phyloP scores from a whole-genome alignment of 2,888 invertebrate genomes.

The Clepsis dumicolana region DNA sequence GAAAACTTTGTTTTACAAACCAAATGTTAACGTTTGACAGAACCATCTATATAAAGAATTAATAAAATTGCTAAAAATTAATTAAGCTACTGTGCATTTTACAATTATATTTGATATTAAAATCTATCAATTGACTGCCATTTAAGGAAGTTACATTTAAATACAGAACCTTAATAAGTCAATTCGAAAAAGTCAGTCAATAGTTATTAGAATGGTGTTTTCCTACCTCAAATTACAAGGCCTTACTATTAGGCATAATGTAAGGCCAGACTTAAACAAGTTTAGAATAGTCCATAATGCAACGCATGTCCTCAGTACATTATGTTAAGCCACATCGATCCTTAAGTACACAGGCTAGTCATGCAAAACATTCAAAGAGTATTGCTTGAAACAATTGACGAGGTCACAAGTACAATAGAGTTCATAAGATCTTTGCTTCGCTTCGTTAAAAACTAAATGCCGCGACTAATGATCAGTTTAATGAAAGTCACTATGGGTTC shows the following conservation, averaged over 20 bases:
- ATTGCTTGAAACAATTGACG: constrained; percentile 40
- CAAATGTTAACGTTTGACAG: constrained; percentile 29
- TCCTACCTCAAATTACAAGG: constrained; percentile 61
- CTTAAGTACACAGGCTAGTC: constrained; percentile 40
- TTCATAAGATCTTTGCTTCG: constrained; percentile 38
- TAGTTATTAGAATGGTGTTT: constrained; percentile 73
- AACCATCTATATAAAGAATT: constrained; percentile 20
- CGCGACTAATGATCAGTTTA: constrained; percentile 15
- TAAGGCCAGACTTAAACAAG: constrained; percentile 67
- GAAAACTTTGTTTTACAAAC: constrained; percentile 32
- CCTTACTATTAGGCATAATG: constrained; percentile 62
- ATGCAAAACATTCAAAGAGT: constrained; percentile 35
- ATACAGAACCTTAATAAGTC: constrained; percentile 33
- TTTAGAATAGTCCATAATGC: constrained; percentile 53
- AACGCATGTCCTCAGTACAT: constrained; percentile 33
- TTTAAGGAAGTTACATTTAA: constrained; percentile 17
- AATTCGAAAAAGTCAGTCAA: constrained; percentile 55
- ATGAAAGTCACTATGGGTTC: neutral
- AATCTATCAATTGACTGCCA: constrained; percentile 37
- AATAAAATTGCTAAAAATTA: constrained; percentile 34
- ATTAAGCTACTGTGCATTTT: constrained; percentile 39
- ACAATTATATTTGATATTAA: constrained; percentile 35
- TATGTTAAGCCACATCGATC: constrained; percentile 39
- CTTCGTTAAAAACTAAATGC: constrained; percentile 24
- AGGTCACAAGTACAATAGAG: constrained; percentile 31